A percentile compares a stretch with the other conserved stretches of the same genome.
These are phyloP conservation scores for Rhabditoides inermis DNA, from an alignment of 2,888 invertebrate genomes.

Conservation along the genomic window DNA sequence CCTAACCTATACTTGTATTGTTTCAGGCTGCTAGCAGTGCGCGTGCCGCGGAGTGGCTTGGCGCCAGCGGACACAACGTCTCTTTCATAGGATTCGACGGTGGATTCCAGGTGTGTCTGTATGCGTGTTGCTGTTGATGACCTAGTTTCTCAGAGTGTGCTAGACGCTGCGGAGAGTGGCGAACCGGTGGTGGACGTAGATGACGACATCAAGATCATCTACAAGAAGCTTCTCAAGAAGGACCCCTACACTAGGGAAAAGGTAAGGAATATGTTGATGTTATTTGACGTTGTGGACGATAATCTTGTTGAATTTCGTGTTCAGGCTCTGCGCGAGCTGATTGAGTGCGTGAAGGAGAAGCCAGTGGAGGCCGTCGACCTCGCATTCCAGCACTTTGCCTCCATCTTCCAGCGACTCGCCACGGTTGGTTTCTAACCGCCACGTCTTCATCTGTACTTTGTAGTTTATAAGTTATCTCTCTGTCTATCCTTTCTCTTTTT, in stretches of 20 bases:
- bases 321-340: conserved; percentile 17
- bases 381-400: conserved; percentile 14
- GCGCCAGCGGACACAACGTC: conserved; percentile 8
- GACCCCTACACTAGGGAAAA: conserved; percentile 42
- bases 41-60: conserved; percentile 17
- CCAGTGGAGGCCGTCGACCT: conserved; percentile 7
- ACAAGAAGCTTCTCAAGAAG: conserved; percentile 38
- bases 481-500: background rate
- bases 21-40: conserved; percentile 26
- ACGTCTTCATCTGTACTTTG: background rate
- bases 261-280: conserved; percentile 7
- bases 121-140: background rate
- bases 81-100: conserved; percentile 11
- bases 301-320: background rate
- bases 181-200: conserved; percentile 17
- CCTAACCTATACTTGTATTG: background rate
- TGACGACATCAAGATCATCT: conserved; percentile 29
- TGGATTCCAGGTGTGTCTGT: background rate
- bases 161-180: conserved; percentile 5
- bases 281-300: too few relatives aligned
- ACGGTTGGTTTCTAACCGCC: conserved; percentile 3
- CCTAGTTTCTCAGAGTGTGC: conserved; percentile 2
- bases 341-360: conserved; percentile 11
- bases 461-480: background rate
- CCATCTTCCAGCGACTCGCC: conserved; percentile 14